Conservation (phyloP, 2,113 vertebrate genomes). For the Vulpes ferrilata region DNA sequence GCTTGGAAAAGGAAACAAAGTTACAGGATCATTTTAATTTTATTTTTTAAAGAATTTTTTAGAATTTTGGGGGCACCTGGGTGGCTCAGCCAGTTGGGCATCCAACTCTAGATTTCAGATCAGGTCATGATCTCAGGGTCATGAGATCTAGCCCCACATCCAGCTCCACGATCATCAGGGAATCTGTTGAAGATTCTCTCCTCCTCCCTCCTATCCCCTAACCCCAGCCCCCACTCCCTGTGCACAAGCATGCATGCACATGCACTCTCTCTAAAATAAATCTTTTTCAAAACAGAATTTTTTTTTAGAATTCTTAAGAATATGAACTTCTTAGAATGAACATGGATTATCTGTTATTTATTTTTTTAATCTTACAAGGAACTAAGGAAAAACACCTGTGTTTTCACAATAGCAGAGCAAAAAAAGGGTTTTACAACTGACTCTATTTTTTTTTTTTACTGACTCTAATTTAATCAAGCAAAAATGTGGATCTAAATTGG, state of each 20-base stretch:
- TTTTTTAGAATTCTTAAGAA: constrained; percentile 13
- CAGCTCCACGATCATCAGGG: background rate
- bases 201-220: background rate
- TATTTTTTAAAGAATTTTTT: background rate
- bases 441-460: background rate
- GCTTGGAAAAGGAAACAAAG: background rate
- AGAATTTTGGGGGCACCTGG: background rate
- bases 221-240: too few relatives aligned
- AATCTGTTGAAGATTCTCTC: background rate
- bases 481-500: background rate
- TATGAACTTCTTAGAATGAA: background rate
- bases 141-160: background rate
- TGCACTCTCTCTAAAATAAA: background rate
- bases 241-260: too few relatives aligned
- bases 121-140: background rate
- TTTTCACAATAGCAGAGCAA: constrained; percentile 42
- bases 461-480: constrained; percentile 54
- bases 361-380: background rate
- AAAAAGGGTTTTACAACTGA: background rate
- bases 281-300: background rate
- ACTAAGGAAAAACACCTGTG: background rate
- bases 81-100: background rate
- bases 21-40: background rate
- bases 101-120: background rate
- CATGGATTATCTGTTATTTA: background rate